A percentile compares a stretch with the other conserved stretches of the same genome.
Evolutionary conservation across 2,888 invertebrate species (phyloP).

Genomic region (Pseudococcus viburni): DNA sequence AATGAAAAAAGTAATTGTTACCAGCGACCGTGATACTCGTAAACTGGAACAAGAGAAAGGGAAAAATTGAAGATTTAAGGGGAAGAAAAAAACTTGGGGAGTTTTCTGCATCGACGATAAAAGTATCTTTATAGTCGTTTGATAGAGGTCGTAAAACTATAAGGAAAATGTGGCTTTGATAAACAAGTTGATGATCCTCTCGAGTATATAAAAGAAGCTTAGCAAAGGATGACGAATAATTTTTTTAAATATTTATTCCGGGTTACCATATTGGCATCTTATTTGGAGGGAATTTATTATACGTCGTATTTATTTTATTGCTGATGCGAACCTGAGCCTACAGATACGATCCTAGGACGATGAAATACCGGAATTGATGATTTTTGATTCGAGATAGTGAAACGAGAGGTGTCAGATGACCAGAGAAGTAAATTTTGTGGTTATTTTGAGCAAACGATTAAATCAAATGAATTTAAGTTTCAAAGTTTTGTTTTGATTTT

Average conservation of each 20-base stretch:
- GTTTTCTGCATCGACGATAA: not conserved
- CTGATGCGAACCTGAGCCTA: not conserved
- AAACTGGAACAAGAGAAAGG: no score
- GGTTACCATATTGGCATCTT: not conserved
- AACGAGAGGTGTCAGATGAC: not conserved
- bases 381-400: not conserved
- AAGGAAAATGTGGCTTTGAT: constrained; percentile 38
- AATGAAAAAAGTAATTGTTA: no score
- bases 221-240: constrained; percentile 16
- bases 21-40: no score
- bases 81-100: not conserved
- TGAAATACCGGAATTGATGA: not conserved
- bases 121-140: constrained; percentile 19
- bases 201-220: constrained; percentile 21
- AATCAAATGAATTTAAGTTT: no score
- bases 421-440: no score
- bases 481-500: no score
- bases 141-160: constrained; percentile 8
- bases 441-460: no score
- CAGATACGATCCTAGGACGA: not conserved
- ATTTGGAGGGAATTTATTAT: constrained; percentile 3
- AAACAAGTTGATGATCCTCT: not conserved
- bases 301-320: constrained; percentile 5
- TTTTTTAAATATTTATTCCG: constrained; percentile 3
- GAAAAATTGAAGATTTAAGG: no score